phyloP scores from a whole-genome alignment of 2,797 vertebrate species.

The Discoglossus pictus region DNA sequence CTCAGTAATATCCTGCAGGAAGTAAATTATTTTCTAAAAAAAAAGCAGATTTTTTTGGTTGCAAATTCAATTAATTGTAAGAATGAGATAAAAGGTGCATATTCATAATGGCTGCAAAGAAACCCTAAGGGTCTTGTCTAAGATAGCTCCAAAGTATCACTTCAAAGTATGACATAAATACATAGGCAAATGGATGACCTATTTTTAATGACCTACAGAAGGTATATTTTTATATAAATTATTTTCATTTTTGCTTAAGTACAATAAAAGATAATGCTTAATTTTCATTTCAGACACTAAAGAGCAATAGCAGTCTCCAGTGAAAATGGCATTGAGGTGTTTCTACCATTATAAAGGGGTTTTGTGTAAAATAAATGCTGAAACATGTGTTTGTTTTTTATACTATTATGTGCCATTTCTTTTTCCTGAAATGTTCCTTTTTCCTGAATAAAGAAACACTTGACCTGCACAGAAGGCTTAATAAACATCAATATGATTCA shows the following conservation, averaged over 20 bases:
- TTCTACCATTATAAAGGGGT: slow-evolving; percentile 66
- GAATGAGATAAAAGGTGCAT: slow-evolving; percentile 77
- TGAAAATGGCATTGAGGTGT: slow-evolving; percentile 63
- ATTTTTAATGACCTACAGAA: slow-evolving; percentile 67
- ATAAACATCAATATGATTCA: slow-evolving; percentile 40
- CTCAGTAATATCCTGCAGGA: slow-evolving; percentile 66
- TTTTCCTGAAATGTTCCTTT: slow-evolving; percentile 22
- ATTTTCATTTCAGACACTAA: slow-evolving; percentile 53
- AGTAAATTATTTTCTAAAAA: slow-evolving; percentile 62
- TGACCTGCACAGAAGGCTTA: slow-evolving; percentile 38
- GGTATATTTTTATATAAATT: slow-evolving; percentile 58
- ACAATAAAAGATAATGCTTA: slow-evolving; percentile 59
- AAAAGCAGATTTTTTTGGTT: slow-evolving; percentile 69
- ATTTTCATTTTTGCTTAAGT: slow-evolving; percentile 68
- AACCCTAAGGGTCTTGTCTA: slow-evolving; percentile 63
- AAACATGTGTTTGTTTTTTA: slow-evolving; percentile 32
- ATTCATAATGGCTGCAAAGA: slow-evolving; percentile 73
- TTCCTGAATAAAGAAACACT: slow-evolving; percentile 30
- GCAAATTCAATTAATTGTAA: slow-evolving; percentile 80
- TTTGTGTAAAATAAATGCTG: slow-evolving; percentile 50
- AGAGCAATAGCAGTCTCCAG: slow-evolving; percentile 63
- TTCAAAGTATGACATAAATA: slow-evolving; percentile 74
- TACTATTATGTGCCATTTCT: slow-evolving; percentile 31
- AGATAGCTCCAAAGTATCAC: slow-evolving; percentile 61
- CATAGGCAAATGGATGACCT: slow-evolving; percentile 70